Evolutionary conservation across 1,140 invertebrate genomes (phyloP).

Genomic region (Apis cerana): DNA sequence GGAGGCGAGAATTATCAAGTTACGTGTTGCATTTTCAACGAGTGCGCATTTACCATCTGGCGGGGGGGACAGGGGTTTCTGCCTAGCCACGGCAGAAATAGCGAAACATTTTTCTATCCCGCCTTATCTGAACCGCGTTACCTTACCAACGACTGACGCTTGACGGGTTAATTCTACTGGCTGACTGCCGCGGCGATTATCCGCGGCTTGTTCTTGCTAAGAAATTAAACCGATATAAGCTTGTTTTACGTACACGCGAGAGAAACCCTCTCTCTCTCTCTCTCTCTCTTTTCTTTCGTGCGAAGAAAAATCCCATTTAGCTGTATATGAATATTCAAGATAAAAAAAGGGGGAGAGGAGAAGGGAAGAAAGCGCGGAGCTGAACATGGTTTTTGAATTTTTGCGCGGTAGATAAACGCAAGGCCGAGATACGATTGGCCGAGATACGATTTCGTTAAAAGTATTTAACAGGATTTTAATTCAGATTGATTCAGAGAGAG

Average conservation of each 20-base stretch:
- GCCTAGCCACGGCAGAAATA: constrained; percentile 2
- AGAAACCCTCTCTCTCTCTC: constrained; percentile 15
- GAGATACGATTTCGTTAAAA: too few species aligned
- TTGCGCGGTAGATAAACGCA: not conserved
- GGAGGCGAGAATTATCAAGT: constrained; percentile 31
- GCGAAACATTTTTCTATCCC: constrained; percentile 44
- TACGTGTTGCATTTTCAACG: constrained; percentile 28
- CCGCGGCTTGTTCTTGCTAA: constrained; percentile 14
- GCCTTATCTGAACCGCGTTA: constrained; percentile 33
- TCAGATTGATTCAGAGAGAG: too few species aligned
- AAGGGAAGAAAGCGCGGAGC: constrained; percentile 41
- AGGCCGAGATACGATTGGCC: not conserved
- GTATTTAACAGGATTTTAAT: too few species aligned
- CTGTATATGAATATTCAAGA: constrained; percentile 64
- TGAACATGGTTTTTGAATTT: not conserved
- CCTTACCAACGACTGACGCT: constrained; percentile 41
- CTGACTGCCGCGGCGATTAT: constrained; percentile 40
- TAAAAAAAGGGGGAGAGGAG: too few species aligned
- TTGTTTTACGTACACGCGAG: constrained; percentile 18
- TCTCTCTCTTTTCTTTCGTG: not conserved
- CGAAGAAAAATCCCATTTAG: constrained; percentile 54
- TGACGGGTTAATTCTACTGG: constrained; percentile 59
- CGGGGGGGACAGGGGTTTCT: not conserved
- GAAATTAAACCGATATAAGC: constrained; percentile 18
- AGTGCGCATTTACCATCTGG: not conserved